These are phyloP conservation scores for Percina caprodes DNA, from an alignment of 2,113 vertebrate genomes.

Conservation along the genomic window DNA sequence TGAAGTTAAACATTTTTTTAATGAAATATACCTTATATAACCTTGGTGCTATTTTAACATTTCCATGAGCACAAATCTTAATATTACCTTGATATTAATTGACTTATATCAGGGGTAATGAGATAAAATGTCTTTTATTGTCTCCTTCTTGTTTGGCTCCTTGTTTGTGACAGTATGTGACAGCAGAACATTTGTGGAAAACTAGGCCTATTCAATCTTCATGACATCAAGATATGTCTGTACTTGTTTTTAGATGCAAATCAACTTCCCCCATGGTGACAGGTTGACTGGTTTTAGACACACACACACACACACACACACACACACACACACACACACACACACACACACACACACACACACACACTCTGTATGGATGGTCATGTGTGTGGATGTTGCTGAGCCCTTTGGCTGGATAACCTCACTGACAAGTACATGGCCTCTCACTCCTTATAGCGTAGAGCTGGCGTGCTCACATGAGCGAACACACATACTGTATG, in stretches of 20 bases:
- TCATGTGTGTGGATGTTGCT: constrained; percentile 12
- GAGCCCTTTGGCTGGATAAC: constrained; percentile 19
- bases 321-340: constrained; percentile 17
- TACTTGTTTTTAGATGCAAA: constrained; percentile 29
- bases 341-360: constrained; percentile 5
- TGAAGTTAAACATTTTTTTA: background rate
- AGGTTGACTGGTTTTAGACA: background rate
- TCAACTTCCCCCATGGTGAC: constrained; percentile 20
- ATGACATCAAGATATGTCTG: background rate
- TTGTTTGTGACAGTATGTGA: background rate
- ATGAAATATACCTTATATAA: background rate
- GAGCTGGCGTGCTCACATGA: constrained; percentile 9
- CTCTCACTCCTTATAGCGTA: background rate
- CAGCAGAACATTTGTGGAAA: background rate
- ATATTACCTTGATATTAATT: background rate
- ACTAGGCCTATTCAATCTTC: background rate
- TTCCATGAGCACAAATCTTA: too few species aligned
- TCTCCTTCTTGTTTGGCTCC: background rate
- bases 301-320: background rate
- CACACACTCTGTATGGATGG: background rate
- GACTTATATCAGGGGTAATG: background rate
- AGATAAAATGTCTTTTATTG: background rate
- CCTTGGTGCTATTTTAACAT: constrained; percentile 1
- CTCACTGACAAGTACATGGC: constrained; percentile 28
- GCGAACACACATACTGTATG: background rate